A percentile compares a stretch with the other conserved stretches of the same genome.
These are phyloP conservation scores for Masticophis lateralis DNA, from an alignment of 2,797 vertebrate species.

Conservation along the genomic window DNA sequence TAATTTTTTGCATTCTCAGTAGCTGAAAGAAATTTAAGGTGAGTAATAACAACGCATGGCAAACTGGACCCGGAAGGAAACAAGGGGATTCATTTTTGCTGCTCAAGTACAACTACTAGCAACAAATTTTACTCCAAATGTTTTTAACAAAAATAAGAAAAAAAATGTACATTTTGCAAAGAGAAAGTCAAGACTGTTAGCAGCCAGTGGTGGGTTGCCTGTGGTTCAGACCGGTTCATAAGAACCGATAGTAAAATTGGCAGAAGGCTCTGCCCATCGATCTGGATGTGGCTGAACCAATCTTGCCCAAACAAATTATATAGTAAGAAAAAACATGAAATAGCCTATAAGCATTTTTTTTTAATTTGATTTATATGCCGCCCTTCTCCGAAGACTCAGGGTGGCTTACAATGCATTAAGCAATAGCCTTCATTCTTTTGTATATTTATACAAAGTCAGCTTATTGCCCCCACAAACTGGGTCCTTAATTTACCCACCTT, in stretches of 20 bases:
- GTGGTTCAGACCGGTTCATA: too few species aligned
- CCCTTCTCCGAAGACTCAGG: too few species aligned
- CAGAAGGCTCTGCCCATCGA: too few species aligned
- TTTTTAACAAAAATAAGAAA: neutral
- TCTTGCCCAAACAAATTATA: neutral
- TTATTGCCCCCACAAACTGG: too few species aligned
- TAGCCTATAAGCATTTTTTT: neutral
- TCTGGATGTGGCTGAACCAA: neutral
- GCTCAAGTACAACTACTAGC: neutral
- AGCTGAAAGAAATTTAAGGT: neutral
- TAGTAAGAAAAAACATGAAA: neutral
- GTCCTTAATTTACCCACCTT: too few species aligned
- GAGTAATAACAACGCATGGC: neutral
- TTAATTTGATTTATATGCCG: too few species aligned
- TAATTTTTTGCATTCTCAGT: neutral
- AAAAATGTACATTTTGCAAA: neutral
- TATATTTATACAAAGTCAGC: too few species aligned
- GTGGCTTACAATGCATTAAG: too few species aligned
- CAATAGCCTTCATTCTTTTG: too few species aligned
- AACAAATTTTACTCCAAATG: neutral
- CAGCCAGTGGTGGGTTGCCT: neutral
- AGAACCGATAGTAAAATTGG: too few species aligned
- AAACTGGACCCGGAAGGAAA: neutral
- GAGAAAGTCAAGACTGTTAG: neutral
- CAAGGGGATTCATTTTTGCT: neutral